These are phyloP conservation scores for Ophioninae sp. DNA, from an alignment of 2,888 invertebrate species.

Conservation along the genomic window DNA sequence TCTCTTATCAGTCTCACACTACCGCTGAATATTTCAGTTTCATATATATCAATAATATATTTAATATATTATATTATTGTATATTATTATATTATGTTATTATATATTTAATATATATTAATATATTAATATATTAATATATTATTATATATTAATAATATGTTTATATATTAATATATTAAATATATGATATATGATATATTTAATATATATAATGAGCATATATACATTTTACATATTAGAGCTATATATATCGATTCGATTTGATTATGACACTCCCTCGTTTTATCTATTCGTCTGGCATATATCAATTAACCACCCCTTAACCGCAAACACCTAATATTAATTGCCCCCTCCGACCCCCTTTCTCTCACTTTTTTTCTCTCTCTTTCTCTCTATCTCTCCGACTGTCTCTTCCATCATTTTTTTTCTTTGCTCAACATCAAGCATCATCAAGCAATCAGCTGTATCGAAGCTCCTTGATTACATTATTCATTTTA, in stretches of 20 bases:
- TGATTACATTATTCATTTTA: constrained; percentile 22
- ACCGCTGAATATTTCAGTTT: constrained; percentile 72
- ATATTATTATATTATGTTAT: constrained; percentile 27
- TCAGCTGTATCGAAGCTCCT: constrained; percentile 64
- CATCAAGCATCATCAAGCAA: constrained; percentile 31
- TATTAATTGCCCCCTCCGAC: constrained; percentile 47
- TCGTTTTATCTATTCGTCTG: constrained; percentile 50
- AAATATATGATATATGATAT: constrained; percentile 7
- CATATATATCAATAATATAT: constrained; percentile 38
- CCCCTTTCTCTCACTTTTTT: constrained; percentile 19
- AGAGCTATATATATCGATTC: constrained; percentile 44
- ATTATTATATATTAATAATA: constrained; percentile 21
- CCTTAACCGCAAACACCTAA: constrained; percentile 58
- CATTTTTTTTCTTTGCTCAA: constrained; percentile 67
- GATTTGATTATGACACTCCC: constrained; percentile 64
- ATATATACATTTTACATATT: constrained; percentile 46
- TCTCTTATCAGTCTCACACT: constrained; percentile 71
- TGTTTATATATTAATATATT: constrained; percentile 27
- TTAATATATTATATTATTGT: background rate
- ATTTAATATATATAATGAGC: constrained; percentile 3
- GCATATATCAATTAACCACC: constrained; percentile 56
- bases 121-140: constrained; percentile 21
- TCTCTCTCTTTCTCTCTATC: constrained; percentile 31
- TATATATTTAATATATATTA: constrained; percentile 15
- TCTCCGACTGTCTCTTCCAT: constrained; percentile 21